Conservation (phyloP, 1,140 invertebrate species). For the Drosophila nikananu region DNA sequence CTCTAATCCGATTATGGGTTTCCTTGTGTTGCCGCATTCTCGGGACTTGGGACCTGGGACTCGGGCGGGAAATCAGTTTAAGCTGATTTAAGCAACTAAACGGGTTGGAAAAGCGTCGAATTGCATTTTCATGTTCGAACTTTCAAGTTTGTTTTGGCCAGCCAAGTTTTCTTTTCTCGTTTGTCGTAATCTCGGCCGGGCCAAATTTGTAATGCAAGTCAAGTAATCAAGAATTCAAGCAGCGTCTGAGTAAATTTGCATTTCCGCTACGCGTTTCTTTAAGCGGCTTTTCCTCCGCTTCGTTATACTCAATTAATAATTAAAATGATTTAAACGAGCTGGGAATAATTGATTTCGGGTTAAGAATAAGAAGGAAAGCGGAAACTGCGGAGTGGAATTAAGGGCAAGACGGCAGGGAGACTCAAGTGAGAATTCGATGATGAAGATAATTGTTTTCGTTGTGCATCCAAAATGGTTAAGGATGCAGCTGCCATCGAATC, state of each 20-base stretch:
- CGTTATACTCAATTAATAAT: slow-evolving; percentile 56
- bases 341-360: slow-evolving; percentile 46
- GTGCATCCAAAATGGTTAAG: not conserved
- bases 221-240: slow-evolving; percentile 46
- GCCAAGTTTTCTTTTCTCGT: slow-evolving; percentile 19
- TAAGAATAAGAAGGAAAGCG: slow-evolving; percentile 17
- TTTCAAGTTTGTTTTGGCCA: slow-evolving; percentile 17
- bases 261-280: slow-evolving; percentile 30
- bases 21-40: slow-evolving; percentile 23
- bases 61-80: slow-evolving; percentile 14
- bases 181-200: slow-evolving; percentile 17
- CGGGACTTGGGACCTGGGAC: slow-evolving; percentile 1
- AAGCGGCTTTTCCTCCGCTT: slow-evolving; percentile 47
- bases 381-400: not conserved
- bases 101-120: slow-evolving; percentile 13
- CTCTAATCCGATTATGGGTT: slow-evolving; percentile 46
- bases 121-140: slow-evolving; percentile 39
- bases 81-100: slow-evolving; percentile 35
- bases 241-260: slow-evolving; percentile 45
- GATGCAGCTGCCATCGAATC: slow-evolving; percentile 7
- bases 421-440: slow-evolving; percentile 11
- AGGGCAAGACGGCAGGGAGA: not conserved
- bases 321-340: slow-evolving; percentile 50
- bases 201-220: slow-evolving; percentile 47
- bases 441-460: slow-evolving; percentile 42